These are phyloP conservation scores for Hirtodrosophila cameraria DNA, from an alignment of 2,888 invertebrate species.

Conservation along the genomic window DNA sequence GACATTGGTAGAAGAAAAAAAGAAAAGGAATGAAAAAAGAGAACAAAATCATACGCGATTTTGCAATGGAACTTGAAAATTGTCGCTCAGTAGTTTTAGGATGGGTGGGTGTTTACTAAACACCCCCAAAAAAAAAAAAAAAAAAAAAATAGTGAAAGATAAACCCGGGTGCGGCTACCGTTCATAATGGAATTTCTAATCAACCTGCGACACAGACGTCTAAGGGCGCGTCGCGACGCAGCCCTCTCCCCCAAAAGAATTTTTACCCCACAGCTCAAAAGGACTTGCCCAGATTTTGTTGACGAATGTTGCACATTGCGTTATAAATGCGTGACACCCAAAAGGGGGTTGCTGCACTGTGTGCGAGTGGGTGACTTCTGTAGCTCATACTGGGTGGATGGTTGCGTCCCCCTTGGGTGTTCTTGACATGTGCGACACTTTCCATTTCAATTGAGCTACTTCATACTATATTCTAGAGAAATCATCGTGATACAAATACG, in stretches of 20 bases:
- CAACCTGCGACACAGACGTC: conserved; percentile 64
- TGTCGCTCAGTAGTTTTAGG: conserved; percentile 25
- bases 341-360: conserved; percentile 28
- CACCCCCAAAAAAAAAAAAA: conserved; percentile 4
- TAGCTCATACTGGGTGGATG: conserved; percentile 10
- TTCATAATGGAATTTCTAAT: conserved; percentile 76
- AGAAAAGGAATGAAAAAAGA: conserved; percentile 8
- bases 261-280: conserved; percentile 6
- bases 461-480: conserved; percentile 27
- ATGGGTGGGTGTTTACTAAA: conserved; percentile 3
- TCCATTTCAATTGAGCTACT: conserved; percentile 70
- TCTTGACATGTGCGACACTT: conserved; percentile 59
- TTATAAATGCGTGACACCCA: conserved; percentile 30
- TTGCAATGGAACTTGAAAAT: conserved; percentile 49
- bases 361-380: conserved; percentile 20
- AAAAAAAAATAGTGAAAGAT: conserved; percentile 28
- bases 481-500: conserved; percentile 52
- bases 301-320: conserved; percentile 67
- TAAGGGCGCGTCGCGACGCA: conserved; percentile 54
- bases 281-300: conserved; percentile 60
- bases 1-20: conserved; percentile 38
- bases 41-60: conserved; percentile 44
- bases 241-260: conserved; percentile 19
- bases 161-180: conserved; percentile 53
- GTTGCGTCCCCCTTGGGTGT: conserved; percentile 18